These are phyloP conservation scores for Musca domestica DNA, from an alignment of 1,140 invertebrate genomes.

Conservation along the genomic window DNA sequence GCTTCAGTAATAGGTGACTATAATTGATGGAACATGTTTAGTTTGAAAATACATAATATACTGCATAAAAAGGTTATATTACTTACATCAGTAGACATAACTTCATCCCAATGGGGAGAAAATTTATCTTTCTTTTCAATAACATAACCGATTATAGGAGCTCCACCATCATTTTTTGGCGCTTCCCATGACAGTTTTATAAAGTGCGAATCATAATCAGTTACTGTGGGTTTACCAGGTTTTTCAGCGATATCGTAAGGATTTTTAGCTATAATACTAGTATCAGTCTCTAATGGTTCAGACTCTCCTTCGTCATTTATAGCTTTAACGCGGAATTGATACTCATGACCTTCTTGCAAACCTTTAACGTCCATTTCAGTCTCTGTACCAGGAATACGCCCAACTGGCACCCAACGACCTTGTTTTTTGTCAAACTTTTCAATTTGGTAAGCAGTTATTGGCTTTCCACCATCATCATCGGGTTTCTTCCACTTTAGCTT, in stretches of 20 bases:
- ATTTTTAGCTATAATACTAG: slow-evolving; percentile 58
- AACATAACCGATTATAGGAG: slow-evolving; percentile 92
- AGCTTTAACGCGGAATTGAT: slow-evolving; percentile 96
- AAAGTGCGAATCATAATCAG: slow-evolving; percentile 90
- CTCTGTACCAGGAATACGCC: slow-evolving; percentile 69
- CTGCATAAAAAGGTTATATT: neutral
- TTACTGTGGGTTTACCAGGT: slow-evolving; percentile 82
- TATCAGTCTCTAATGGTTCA: slow-evolving; percentile 87
- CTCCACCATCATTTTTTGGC: slow-evolving; percentile 86
- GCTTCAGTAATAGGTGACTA: slow-evolving; percentile 69
- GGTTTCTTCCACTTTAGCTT: slow-evolving; percentile 97
- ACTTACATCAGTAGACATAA: slow-evolving; percentile 71
- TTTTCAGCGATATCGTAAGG: slow-evolving; percentile 77
- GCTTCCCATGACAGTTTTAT: slow-evolving; percentile 92
- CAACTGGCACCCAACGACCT: slow-evolving; percentile 91
- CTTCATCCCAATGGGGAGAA: slow-evolving; percentile 83
- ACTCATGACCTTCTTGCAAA: slow-evolving; percentile 89
- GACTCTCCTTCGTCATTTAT: slow-evolving; percentile 97
- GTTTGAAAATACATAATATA: neutral
- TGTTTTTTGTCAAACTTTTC: slow-evolving; percentile 94
- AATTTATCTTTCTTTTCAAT: slow-evolving; percentile 97
- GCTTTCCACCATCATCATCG: slow-evolving; percentile 95
- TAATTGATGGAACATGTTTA: neutral
- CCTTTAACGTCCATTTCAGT: slow-evolving; percentile 90
- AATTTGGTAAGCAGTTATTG: slow-evolving; percentile 92